Conservation (phyloP, 2,797 vertebrate species). For the Gymnoscopelus microlampas region DNA sequence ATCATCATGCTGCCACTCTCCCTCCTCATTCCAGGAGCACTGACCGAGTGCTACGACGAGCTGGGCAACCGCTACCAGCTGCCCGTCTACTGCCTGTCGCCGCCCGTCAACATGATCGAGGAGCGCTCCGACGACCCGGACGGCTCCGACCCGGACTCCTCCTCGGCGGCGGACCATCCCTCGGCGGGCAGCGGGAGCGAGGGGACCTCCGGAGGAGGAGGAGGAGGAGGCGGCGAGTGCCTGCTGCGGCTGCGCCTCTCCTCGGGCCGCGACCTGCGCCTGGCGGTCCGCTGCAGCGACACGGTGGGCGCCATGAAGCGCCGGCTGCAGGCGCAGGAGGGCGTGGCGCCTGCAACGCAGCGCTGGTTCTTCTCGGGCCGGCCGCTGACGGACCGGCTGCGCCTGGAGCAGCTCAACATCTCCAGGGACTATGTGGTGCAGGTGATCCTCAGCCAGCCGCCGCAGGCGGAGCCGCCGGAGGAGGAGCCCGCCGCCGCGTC, state of each 20-base stretch:
- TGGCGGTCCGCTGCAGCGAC: slow-evolving; percentile 92
- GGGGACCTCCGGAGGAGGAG: slow-evolving; percentile 75
- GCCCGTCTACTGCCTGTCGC: slow-evolving; percentile 95
- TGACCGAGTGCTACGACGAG: slow-evolving; percentile 98
- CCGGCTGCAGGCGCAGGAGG: slow-evolving; percentile 89
- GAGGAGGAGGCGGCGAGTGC: slow-evolving; percentile 81
- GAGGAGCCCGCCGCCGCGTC: slow-evolving; percentile 47
- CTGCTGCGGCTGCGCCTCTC: slow-evolving; percentile 96
- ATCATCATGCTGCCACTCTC: not conserved
- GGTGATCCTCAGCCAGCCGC: slow-evolving; percentile 96
- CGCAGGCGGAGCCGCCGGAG: slow-evolving; percentile 57
- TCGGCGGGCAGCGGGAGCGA: slow-evolving; percentile 66
- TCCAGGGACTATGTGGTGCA: slow-evolving; percentile 98
- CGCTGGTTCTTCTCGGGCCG: slow-evolving; percentile 99
- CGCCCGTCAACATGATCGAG: slow-evolving; percentile 98
- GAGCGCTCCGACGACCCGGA: slow-evolving; percentile 92
- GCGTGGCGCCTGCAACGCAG: slow-evolving; percentile 86
- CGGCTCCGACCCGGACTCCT: slow-evolving; percentile 86
- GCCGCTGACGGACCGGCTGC: slow-evolving; percentile 95
- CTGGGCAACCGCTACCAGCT: slow-evolving; percentile 99
- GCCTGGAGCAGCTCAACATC: slow-evolving; percentile 97
- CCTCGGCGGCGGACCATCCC: slow-evolving; percentile 67
- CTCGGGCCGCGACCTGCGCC: slow-evolving; percentile 93
- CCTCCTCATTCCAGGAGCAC: slow-evolving; percentile 84
- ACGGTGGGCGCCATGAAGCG: slow-evolving; percentile 96